Evolutionary conservation across 2,888 invertebrate species (phyloP).

Genomic region (Cinara cedri): DNA sequence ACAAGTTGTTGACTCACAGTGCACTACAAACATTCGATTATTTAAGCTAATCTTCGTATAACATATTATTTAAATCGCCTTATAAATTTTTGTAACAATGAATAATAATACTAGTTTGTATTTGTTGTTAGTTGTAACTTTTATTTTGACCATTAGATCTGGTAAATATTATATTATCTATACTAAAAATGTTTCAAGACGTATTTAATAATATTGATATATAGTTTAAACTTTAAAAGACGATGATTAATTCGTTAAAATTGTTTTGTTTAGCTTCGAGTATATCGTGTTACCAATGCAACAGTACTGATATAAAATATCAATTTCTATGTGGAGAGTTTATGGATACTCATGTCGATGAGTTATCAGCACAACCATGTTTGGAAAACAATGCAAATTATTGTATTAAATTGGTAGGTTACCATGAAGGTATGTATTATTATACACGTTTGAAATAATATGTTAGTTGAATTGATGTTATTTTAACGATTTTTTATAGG

Average conservation of each 20-base stretch:
- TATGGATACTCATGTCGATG: constrained; percentile 70
- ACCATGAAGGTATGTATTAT: constrained; percentile 76
- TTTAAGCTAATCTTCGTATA: not conserved
- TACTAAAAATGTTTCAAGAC: not conserved
- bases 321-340: constrained; percentile 86
- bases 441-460: no score
- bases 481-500: constrained; percentile 64
- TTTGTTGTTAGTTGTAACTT: not conserved
- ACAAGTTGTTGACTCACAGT: not conserved
- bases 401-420: constrained; percentile 92
- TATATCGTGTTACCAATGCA: constrained; percentile 87
- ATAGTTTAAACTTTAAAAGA: not conserved
- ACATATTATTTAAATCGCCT: not conserved
- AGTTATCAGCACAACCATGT: constrained; percentile 74
- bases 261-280: constrained; percentile 67
- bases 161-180: constrained; percentile 31
- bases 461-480: not conserved
- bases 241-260: not conserved
- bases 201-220: no score
- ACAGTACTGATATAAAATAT: constrained; percentile 76
- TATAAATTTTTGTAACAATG: constrained; percentile 1
- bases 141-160: constrained; percentile 9
- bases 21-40: not conserved
- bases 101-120: not conserved
- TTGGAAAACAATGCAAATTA: constrained; percentile 81